Conservation (phyloP, 2,113 vertebrate genomes). For the Gymnocephalus cernua region DNA sequence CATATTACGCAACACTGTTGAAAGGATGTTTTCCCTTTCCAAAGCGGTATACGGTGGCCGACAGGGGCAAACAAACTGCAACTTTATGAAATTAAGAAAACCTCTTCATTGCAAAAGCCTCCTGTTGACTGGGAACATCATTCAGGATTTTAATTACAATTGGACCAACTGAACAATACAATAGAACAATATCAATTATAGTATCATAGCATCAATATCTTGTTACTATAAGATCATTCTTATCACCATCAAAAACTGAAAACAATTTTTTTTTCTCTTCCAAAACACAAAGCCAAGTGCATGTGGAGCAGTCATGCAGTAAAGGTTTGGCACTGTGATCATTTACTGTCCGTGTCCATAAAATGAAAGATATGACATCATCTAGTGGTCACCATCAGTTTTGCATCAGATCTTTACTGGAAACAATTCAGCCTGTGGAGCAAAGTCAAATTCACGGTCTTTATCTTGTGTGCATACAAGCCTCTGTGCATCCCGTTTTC, state of each 20-base stretch:
- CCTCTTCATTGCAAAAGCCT: not conserved
- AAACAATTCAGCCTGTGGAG: not conserved
- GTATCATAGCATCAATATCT: not conserved
- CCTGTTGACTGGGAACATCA: not conserved
- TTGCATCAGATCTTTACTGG: conserved; percentile 8
- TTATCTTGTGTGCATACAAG: not conserved
- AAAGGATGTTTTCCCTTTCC: not conserved
- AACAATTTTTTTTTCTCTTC: not conserved
- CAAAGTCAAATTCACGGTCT: not conserved
- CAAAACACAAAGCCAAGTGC: not conserved
- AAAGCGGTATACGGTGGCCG: not conserved
- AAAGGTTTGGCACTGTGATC: not conserved
- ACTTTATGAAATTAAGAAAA: too few relatives aligned
- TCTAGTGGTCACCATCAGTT: conserved; percentile 63
- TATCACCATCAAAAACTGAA: not conserved
- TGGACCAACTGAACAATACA: not conserved
- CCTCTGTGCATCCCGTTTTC: not conserved
- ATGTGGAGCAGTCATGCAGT: conserved; percentile 7
- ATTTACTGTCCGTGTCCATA: not conserved
- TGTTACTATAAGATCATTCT: not conserved
- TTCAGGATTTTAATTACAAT: not conserved
- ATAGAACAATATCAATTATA: not conserved
- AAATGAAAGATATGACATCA: conserved; percentile 44
- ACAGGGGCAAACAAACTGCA: too few relatives aligned
- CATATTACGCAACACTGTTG: not conserved